Base-by-base conservation (phyloP, 2,113 vertebrate genomes). In the Perca fluviatilis region DNA sequence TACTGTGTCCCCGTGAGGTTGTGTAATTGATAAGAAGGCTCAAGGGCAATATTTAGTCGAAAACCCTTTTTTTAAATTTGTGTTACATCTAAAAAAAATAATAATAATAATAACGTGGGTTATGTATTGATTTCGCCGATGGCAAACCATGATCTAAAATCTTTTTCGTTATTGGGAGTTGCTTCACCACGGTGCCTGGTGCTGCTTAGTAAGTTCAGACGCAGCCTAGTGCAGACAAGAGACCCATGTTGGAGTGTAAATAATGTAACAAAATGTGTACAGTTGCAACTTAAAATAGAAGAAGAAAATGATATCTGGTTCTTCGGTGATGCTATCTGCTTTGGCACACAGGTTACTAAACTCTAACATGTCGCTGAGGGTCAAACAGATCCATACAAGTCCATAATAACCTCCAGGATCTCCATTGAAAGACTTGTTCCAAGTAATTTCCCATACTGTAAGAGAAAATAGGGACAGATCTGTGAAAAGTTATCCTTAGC, bases 191-290 rank as follows among this genome's bases (percentile, higher is more conserved):
- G 74, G 57, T 33, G 58, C 50, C 65, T 3, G 73, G 27, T 57
- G 76, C 23, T 57, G 67, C 51, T 60, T 6, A n/a, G 36, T 4
- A 19, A 43, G 2, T 61, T 73, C 46, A 81, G 21, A 79, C 3
- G 5, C 19, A 3, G 74, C 2, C 40, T 40, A 40, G 40, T 40
- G 40, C 40, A 10, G 40, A 74, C 36, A 23, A 4, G 40, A 64
- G 49, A 66, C 27, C 16, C 67, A 25, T 51, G 47, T 36, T n/a
- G 2, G 40, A 6, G 49, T 46, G 18, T 33, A 40, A 65, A 50
- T 91, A 80, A 86, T 86, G 87, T 67, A 87, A 90, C 51, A 5
- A 1, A 12, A 79, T 66, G 74, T 19, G 60, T 3, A 30, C 58
- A 73, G 72, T 84, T 84, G 83, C 77, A 74, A 30, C 9, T 21